These are phyloP conservation scores for Nezara viridula DNA, from an alignment of 2,888 invertebrate genomes.

Conservation along the genomic window DNA sequence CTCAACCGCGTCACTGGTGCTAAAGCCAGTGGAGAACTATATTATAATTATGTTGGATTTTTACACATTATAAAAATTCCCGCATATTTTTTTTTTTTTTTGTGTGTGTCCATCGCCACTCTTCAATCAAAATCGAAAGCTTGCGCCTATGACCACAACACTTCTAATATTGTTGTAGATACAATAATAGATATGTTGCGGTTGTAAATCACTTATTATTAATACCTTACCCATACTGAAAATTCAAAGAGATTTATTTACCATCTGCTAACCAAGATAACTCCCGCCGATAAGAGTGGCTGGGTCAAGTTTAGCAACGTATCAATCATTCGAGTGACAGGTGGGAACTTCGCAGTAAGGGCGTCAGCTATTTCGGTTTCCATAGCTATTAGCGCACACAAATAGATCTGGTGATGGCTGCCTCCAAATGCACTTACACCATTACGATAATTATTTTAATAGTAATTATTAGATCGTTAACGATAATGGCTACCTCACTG, in stretches of 20 bases:
- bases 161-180: no score
- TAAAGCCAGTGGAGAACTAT: no score
- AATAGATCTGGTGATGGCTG: neutral
- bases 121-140: no score
- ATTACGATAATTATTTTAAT: neutral
- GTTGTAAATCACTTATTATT: neutral
- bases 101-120: no score
- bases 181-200: no score
- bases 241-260: neutral
- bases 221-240: neutral
- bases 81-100: no score
- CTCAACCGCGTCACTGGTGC: no score
- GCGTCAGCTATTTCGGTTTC: neutral
- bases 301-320: neutral
- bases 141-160: no score
- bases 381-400: neutral
- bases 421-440: neutral
- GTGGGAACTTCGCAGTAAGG: slow-evolving; percentile 10
- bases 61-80: no score
- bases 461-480: neutral
- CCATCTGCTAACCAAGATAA: neutral
- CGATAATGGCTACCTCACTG: neutral
- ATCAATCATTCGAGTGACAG: neutral
- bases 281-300: neutral
- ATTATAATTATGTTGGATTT: no score